Conservation (phyloP, 2,888 invertebrate species). For the Prionchulus punctatus region DNA sequence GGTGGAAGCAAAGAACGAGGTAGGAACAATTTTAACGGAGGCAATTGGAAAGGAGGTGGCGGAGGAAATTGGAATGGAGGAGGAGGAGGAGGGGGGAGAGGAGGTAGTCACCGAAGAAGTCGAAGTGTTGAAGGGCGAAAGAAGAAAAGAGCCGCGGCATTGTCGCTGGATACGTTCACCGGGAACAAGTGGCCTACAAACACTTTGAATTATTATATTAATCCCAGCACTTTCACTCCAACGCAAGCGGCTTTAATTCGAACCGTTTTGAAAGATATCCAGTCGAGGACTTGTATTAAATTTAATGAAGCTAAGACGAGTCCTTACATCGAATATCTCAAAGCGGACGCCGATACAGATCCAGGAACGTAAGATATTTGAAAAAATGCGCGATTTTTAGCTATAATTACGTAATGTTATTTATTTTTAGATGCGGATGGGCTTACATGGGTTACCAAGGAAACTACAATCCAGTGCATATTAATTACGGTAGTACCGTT, state of each 20-base stretch:
- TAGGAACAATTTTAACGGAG: too few species aligned
- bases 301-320: neutral
- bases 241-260: neutral
- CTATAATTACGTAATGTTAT: neutral
- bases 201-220: neutral
- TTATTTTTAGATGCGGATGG: neutral
- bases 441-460: slow-evolving; percentile 3
- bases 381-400: neutral
- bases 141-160: neutral
- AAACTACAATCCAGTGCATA: neutral
- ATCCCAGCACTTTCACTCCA: neutral
- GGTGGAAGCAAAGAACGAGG: too few species aligned
- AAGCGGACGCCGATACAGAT: neutral
- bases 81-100: too few species aligned
- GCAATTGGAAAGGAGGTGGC: neutral
- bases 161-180: neutral
- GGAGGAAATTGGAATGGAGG: neutral
- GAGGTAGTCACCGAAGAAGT: neutral
- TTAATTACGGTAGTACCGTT: neutral
- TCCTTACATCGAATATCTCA: neutral
- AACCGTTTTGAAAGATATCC: neutral
- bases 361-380: slow-evolving; percentile 1
- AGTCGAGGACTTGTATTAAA: neutral
- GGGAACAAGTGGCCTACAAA: slow-evolving; percentile 1
- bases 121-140: neutral